Base-by-base conservation (phyloP, 2,797 vertebrate genomes). In the Anguilla megastoma region DNA sequence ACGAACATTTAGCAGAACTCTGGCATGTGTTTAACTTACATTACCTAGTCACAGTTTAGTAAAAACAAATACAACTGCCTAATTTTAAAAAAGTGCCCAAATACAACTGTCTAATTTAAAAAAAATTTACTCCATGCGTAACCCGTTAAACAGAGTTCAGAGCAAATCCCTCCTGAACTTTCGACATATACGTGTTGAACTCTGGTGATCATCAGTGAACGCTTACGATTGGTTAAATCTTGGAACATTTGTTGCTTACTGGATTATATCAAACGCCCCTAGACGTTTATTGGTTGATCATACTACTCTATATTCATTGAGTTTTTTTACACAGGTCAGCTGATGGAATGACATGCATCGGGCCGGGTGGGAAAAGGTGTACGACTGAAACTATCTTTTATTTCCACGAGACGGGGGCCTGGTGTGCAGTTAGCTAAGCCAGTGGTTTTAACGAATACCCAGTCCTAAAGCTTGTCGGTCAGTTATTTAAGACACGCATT, bases 141-240 rank as follows among this genome's bases (percentile, higher is more conserved):
- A 79, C 33, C 74, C 36, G 41, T 30, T 41, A 16, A 18, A 74
- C 33, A 33, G 8, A 4, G 36, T 79, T 79, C 74, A 79, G 16
- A 79, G 74, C 1, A 82, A 48, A 82, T 50, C 24, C 18, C 79
- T 24, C 79, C 79, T 50, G 79, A 82, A 82, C 74, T 79, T 24
- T 21, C 33, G 74, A 79, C 33, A 79, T 3, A 18, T 63, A 6
- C 66, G 52, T 85, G 63, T 50, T 48, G 14, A 56, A 33, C 88
- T 91, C 91, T 90, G 87, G 86, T 83, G 90, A 91, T 89, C 79
- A 30, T 85, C 58, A 27, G 48, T 21, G 48, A 50, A 58, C 2
- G 60, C 56, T 63, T 91, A 4, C 87, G 82, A 93, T 92, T 91
- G 89, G 91, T 71, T 30, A 54, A 3, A n/a, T 6, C 3, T 27